Percentiles rank a stretch among this genome's conserved stretches.
These are phyloP conservation scores for Drosophila saltans DNA, from an alignment of 1,140 invertebrate species.

Conservation along the genomic window DNA sequence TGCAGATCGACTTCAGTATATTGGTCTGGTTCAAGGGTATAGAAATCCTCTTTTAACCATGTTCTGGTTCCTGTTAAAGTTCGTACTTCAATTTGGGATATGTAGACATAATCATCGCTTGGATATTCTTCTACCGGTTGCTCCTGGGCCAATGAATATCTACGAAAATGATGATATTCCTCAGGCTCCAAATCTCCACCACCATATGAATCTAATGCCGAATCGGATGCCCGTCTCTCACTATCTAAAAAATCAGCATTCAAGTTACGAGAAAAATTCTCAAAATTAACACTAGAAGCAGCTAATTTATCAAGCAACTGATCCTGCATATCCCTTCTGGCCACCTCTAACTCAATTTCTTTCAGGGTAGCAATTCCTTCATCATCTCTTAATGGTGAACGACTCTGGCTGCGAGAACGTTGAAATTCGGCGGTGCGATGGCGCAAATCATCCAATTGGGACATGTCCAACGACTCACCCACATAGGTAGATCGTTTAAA, in stretches of 20 bases:
- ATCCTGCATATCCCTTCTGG: constrained; percentile 68
- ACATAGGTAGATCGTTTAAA: constrained; percentile 49
- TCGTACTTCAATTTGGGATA: constrained; percentile 72
- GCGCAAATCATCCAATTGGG: constrained; percentile 58
- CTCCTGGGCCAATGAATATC: constrained; percentile 76
- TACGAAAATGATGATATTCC: constrained; percentile 78
- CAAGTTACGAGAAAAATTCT: constrained; percentile 67
- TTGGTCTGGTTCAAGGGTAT: constrained; percentile 38
- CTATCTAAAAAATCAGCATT: constrained; percentile 74
- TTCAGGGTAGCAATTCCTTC: constrained; percentile 28
- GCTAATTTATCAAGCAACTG: constrained; percentile 61
- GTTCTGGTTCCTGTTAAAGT: constrained; percentile 68
- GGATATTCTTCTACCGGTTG: constrained; percentile 77
- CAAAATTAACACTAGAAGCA: constrained; percentile 64
- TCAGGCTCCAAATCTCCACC: constrained; percentile 70
- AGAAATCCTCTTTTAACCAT: constrained; percentile 76
- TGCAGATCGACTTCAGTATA: background rate
- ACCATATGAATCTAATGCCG: constrained; percentile 44
- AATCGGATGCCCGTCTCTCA: constrained; percentile 74
- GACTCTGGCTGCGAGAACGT: constrained; percentile 73
- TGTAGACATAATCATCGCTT: constrained; percentile 72
- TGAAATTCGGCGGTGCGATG: constrained; percentile 70
- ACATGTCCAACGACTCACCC: constrained; percentile 40
- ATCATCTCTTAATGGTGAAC: constrained; percentile 56
- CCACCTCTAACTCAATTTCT: constrained; percentile 58